Evolutionary conservation across 2,888 invertebrate species (phyloP), one percentile per base, ranked within the genome.

Genomic region (Myathropa florea): DNA sequence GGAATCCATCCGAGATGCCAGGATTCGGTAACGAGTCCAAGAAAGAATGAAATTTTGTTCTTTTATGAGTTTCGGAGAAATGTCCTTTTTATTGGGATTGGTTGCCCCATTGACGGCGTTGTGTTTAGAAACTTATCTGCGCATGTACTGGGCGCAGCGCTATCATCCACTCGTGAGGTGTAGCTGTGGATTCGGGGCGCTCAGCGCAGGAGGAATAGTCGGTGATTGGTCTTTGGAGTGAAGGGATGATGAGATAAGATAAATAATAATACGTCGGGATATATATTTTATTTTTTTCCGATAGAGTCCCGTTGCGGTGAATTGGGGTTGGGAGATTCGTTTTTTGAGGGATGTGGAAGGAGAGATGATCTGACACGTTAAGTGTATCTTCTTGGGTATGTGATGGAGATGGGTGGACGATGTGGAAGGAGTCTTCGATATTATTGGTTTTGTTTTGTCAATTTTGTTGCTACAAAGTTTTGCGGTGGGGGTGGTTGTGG

Each of bases 71-170:
- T 57, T 55, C 55, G 78, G 70, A 70, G 78, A 78, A 78, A 70
- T 64, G 63, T 78, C 70, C 77, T 70, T 78, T 78, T 78, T 78
- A 78, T 78, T 70, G 77, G 77, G 77, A 78, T 78, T 78, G 78
- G 78, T 78, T 70, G 78, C 63, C 78, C 70, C 78, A 78, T 26
- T 78, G 33, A 53, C 68, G 59, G 21, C 3, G 30, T 63, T 10
- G 9, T 57, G 21, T 1, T 70, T 28, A 33, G 63, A n/a, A 3
- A 26, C n/a, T 33, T 23, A 30, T 33, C 21, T 78, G 78, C 78
- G 78, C 78, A 78, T 78, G 78, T 63, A 55, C 68, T 28, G 36
- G 55, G 60, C 63, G 57, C 55, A 39, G 39, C 21, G 55, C 46
- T 57, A 23, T n/a, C 24, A 14, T 9, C 24, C 24, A 10, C 18